Percentiles rank a stretch among this genome's conserved stretches.
Conservation (phyloP, 2,888 invertebrate species). For the Punctoribates punctum region DNA sequence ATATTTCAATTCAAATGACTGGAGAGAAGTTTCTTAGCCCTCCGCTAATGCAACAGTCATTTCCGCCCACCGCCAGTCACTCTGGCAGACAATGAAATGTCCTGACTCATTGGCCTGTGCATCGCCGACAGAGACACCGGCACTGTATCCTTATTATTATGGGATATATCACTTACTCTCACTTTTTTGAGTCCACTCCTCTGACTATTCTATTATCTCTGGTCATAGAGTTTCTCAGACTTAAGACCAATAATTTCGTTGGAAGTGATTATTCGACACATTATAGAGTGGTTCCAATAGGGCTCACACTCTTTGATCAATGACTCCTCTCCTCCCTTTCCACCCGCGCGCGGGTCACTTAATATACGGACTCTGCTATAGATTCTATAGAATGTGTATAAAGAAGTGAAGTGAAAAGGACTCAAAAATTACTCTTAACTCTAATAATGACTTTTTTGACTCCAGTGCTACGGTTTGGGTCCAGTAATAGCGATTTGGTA, state of each 20-base stretch:
- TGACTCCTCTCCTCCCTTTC: neutral
- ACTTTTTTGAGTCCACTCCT: neutral
- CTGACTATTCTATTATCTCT: neutral
- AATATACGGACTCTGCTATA: no score
- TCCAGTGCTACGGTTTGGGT: no score
- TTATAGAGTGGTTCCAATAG: neutral
- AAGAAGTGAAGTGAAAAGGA: no score
- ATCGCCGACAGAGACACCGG: constrained; percentile 1
- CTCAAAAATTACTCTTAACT: no score
- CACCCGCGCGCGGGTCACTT: neutral
- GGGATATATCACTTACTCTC: constrained; percentile 7
- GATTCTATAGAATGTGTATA: no score
- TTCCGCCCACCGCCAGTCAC: neutral
- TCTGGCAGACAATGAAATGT: neutral
- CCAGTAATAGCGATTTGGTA: no score
- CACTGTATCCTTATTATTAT: neutral
- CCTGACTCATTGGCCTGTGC: neutral
- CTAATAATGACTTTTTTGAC: no score
- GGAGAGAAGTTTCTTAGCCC: neutral
- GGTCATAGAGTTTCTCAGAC: neutral
- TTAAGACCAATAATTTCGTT: neutral
- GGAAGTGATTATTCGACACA: neutral
- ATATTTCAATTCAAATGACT: no score
- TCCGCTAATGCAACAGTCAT: neutral
- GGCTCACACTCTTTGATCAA: neutral